Evolutionary conservation across 2,797 vertebrate species (phyloP).

Genomic region (Eupleurogrammus muticus): DNA sequence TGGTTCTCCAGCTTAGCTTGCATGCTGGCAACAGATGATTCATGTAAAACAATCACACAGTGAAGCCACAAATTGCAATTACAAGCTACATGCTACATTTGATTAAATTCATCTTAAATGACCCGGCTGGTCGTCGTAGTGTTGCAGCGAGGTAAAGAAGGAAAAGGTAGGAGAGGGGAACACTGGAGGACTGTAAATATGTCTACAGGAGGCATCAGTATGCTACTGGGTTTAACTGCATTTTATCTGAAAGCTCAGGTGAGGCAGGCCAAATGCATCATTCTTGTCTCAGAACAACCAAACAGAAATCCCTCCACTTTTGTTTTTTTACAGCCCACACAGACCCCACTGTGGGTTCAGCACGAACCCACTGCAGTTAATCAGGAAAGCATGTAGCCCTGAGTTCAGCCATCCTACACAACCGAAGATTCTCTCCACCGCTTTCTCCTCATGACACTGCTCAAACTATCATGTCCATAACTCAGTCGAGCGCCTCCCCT

Average conservation of each 20-base stretch:
- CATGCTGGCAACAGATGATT: constrained; percentile 35
- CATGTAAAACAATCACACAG: constrained; percentile 31
- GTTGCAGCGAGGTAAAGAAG: constrained; percentile 11
- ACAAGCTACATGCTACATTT: constrained; percentile 22
- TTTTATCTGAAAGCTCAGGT: constrained; percentile 32
- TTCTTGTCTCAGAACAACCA: constrained; percentile 56
- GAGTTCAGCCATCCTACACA: constrained; percentile 66
- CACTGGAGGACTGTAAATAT: constrained; percentile 10
- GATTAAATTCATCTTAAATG: constrained; percentile 26
- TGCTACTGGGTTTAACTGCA: constrained; percentile 34
- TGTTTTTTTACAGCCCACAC: constrained; percentile 11
- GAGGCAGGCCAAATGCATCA: constrained; percentile 55
- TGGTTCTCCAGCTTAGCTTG: constrained; percentile 18
- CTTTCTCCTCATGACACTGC: constrained; percentile 16
- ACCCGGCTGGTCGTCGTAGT: not conserved
- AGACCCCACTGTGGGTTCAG: constrained; percentile 65
- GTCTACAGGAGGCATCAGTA: constrained; percentile 18
- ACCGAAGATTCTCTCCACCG: constrained; percentile 46
- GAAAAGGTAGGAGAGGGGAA: not conserved
- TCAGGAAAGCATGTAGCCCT: constrained; percentile 74
- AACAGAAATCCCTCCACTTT: constrained; percentile 64
- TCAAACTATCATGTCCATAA: constrained; percentile 24
- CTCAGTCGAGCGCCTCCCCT: not conserved
- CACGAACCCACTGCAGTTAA: constrained; percentile 77
- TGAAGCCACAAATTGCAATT: constrained; percentile 37